Evolutionary conservation across 1,140 invertebrate species (phyloP).

Genomic region (Bactericera cockerelli): DNA sequence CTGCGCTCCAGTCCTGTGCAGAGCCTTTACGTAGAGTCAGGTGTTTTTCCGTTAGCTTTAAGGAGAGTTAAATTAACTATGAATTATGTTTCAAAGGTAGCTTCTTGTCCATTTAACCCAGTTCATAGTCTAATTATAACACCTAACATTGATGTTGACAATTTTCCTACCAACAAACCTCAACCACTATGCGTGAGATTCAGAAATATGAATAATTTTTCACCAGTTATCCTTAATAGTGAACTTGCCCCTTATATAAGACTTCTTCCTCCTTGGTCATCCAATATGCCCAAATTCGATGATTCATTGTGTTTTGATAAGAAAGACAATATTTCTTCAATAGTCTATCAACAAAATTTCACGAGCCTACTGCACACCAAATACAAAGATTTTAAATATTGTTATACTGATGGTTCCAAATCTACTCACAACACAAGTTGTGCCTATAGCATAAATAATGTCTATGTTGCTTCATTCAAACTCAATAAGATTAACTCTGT

Average conservation of each 20-base stretch:
- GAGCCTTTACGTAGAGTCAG: not conserved
- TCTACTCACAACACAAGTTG: not conserved
- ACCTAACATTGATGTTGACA: not conserved
- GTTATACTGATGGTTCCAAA: not conserved
- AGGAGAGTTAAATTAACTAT: too few relatives aligned
- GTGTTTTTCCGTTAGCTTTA: not conserved
- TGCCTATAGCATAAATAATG: not conserved
- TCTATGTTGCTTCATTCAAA: not conserved
- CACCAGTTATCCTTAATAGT: too few relatives aligned
- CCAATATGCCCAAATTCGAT: not conserved
- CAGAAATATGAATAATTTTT: not conserved
- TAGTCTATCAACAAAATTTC: not conserved
- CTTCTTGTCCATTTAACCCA: too few relatives aligned
- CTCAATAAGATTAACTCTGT: not conserved
- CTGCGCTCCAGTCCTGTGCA: too few relatives aligned
- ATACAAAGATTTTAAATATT: not conserved
- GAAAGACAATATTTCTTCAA: not conserved
- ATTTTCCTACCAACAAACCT: not conserved
- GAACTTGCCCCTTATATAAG: not conserved
- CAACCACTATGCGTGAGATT: not conserved
- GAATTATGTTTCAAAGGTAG: too few relatives aligned
- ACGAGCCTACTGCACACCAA: not conserved
- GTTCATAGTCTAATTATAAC: too few relatives aligned
- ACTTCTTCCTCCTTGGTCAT: not conserved
- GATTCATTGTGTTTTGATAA: not conserved